A percentile compares a stretch with the other conserved stretches of the same genome.
Conservation (phyloP, 2,888 invertebrate genomes). For the Morpho deidamia region DNA sequence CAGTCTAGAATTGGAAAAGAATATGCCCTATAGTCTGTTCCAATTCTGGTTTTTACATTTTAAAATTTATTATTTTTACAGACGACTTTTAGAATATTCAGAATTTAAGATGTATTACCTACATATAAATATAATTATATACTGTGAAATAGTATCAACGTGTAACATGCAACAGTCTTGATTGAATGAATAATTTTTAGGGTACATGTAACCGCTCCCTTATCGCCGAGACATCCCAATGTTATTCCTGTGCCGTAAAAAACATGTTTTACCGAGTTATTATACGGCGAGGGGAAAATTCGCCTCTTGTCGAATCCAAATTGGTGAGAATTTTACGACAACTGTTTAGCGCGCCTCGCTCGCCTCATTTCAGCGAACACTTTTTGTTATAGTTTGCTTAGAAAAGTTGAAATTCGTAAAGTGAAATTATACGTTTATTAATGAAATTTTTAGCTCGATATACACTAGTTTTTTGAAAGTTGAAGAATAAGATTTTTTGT, state of each 20-base stretch:
- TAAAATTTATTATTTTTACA: not conserved
- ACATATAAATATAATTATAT: too few species aligned
- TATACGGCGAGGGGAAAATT: slow-evolving; percentile 54
- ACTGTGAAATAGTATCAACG: too few species aligned
- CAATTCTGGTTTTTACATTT: too few species aligned
- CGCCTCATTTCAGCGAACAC: slow-evolving; percentile 11
- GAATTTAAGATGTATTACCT: too few species aligned
- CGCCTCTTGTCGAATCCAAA: slow-evolving; percentile 56
- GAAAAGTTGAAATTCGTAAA: not conserved
- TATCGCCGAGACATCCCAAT: slow-evolving; percentile 19
- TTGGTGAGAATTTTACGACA: slow-evolving; percentile 62
- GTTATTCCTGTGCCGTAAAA: slow-evolving; percentile 49
- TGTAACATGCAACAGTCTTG: too few species aligned
- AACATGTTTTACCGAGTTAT: slow-evolving; percentile 60
- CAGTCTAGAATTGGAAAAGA: too few species aligned
- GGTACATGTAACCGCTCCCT: slow-evolving; percentile 10
- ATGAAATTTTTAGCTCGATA: too few species aligned
- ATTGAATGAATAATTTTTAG: not conserved
- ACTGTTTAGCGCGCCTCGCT: slow-evolving; percentile 35
- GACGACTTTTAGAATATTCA: too few species aligned
- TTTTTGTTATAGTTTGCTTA: slow-evolving; percentile 11
- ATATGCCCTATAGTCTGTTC: too few species aligned
- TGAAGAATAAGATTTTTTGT: too few species aligned
- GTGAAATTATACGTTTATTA: not conserved
- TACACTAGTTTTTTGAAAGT: too few species aligned